Evolutionary conservation across 2,797 vertebrate species (phyloP).

Genomic region (Carapus acus): DNA sequence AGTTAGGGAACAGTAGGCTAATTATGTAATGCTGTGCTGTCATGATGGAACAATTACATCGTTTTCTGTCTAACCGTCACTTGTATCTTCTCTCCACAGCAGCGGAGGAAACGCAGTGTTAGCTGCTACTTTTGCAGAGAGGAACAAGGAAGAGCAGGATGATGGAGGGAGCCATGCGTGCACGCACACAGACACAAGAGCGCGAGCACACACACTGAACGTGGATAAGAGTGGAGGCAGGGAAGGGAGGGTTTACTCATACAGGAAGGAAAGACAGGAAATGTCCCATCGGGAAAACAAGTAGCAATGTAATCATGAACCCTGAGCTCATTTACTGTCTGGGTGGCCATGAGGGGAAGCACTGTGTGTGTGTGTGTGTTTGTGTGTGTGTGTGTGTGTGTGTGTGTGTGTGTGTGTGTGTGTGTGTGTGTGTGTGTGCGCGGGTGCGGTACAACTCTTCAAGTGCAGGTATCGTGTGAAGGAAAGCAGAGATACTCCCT

Average conservation of each 20-base stretch:
- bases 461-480: conserved; percentile 12
- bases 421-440: conserved; percentile 15
- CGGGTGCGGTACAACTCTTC: background rate
- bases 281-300: conserved; percentile 64
- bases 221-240: conserved; percentile 7
- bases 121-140: background rate
- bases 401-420: conserved; percentile 15
- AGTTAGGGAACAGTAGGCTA: background rate
- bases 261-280: conserved; percentile 71
- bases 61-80: background rate
- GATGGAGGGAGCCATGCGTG: background rate
- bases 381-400: conserved; percentile 20
- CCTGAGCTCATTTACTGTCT: conserved; percentile 63
- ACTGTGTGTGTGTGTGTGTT: conserved; percentile 14
- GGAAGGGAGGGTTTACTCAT: conserved; percentile 43
- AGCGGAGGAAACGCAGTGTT: conserved; percentile 9
- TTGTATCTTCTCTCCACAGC: conserved; percentile 14
- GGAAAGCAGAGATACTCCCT: no score
- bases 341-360: conserved; percentile 60
- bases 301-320: conserved; percentile 62
- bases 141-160: conserved; percentile 12
- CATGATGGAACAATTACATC: background rate
- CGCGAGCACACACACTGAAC: background rate
- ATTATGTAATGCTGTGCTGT: no score
- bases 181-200: no score